Evolutionary conservation across 2,113 vertebrate species (phyloP), one percentile per base, ranked within the genome.

Genomic region (Oplegnathus fasciatus): DNA sequence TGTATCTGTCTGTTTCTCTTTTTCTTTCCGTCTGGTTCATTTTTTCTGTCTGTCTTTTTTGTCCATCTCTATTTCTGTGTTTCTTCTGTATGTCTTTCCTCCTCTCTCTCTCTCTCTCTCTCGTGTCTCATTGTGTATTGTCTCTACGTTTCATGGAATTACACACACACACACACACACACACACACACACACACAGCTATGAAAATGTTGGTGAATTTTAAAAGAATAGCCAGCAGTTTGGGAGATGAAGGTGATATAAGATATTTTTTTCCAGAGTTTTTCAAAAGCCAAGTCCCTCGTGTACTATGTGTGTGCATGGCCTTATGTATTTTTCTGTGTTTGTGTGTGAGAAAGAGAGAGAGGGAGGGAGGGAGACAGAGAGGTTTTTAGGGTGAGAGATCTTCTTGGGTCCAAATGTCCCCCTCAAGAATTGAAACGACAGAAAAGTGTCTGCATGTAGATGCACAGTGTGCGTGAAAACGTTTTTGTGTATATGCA

Each of bases 1-100:
- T 89, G 83, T 86, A 83, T 89, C 84, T 81, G 84, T 89, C 82
- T 90, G 55, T 86, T 86, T 89, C 66, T 62, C 62, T 75, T 80
- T 88, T 88, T 90, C 78, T 80, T 84, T 85, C 84, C 26, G 32
- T 88, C 78, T 75, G 80, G 61, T 80, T 65, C 64, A 65, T 75
- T 89, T 88, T 78, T 84, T 90, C 54, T 78, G 9, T 78, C 37
- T 67, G 13, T 80, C 24, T 87, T 37, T 77, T 85, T 75, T 73
- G n/a, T 78, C 61, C 54, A 54, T 67, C 28, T 83, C 44, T 71
- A 34, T 67, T 69, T 86, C 34, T 77, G 7, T 64, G 7, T 82
- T 61, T 61, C 28, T 18, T 80, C 52, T 46, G 10, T 72, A 34
- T 57, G 4, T 60, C 66, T 83, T 54, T 70, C 11, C 22, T 42